phyloP scores from a whole-genome alignment of 2,797 vertebrate species.

The Anguilla pacifica region DNA sequence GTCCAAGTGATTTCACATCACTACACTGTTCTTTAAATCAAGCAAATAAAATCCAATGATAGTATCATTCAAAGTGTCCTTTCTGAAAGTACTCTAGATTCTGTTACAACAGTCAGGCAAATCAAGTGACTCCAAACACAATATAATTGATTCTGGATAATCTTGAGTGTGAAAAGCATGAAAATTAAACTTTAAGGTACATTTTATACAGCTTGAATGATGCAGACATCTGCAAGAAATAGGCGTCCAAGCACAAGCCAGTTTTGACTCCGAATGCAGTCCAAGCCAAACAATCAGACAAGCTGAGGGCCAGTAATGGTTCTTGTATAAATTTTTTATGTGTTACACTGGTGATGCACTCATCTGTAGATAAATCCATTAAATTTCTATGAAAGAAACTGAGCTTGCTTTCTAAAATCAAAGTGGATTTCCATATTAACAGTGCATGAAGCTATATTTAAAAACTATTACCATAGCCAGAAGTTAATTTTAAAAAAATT shows the following conservation, averaged over 20 bases:
- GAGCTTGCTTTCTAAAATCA: not conserved
- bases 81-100: too few relatives aligned
- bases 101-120: not conserved
- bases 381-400: not conserved
- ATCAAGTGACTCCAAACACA: not conserved
- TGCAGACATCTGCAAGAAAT: too few relatives aligned
- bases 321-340: not conserved
- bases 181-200: not conserved
- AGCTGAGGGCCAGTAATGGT: not conserved
- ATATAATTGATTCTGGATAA: not conserved
- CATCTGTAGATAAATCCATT: not conserved
- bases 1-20: not conserved
- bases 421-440: not conserved
- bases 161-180: not conserved
- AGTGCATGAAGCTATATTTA: not conserved
- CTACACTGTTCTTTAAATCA: not conserved
- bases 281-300: not conserved
- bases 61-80: not conserved
- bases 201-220: too few relatives aligned
- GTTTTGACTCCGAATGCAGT: not conserved
- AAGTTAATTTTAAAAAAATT: not conserved
- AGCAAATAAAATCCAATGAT: not conserved
- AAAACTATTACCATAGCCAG: too few relatives aligned
- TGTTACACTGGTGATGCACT: not conserved
- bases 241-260: not conserved